Conservation (phyloP, 2,797 vertebrate species). For the Enteromius mattozi region DNA sequence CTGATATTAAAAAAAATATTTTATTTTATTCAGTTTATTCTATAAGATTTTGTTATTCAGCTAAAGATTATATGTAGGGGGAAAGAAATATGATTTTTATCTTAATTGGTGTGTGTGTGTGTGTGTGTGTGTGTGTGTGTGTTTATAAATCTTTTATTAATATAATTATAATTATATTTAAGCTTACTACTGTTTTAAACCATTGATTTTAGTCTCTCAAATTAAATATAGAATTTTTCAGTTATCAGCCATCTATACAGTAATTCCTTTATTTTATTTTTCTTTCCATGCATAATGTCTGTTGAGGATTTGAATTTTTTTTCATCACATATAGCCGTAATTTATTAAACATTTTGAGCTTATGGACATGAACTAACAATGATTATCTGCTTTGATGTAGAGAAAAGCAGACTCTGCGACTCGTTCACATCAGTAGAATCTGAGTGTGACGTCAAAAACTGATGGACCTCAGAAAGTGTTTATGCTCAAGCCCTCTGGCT, state of each 20-base stretch:
- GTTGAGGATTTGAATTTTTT: background rate
- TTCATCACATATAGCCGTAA: background rate
- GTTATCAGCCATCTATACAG: background rate
- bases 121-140: background rate
- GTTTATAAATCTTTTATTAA: background rate
- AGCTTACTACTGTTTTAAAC: background rate
- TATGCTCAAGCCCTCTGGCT: background rate
- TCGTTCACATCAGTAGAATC: constrained; percentile 18
- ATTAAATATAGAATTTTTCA: background rate
- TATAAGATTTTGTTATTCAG: background rate
- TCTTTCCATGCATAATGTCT: background rate
- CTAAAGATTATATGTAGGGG: background rate
- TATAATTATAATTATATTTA: background rate
- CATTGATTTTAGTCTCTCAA: background rate
- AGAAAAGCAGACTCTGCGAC: constrained; percentile 37
- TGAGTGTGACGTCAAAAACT: constrained; percentile 42
- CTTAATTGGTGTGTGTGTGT: no score
- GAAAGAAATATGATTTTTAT: background rate
- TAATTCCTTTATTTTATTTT: background rate
- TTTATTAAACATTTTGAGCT: constrained; percentile 42
- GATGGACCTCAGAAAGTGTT: constrained; percentile 17
- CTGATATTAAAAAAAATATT: no score
- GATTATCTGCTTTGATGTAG: constrained; percentile 38
- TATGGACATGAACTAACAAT: constrained; percentile 24
- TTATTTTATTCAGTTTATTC: background rate